Conservation (phyloP, 2,888 invertebrate genomes). For the Volucella bombylans region DNA sequence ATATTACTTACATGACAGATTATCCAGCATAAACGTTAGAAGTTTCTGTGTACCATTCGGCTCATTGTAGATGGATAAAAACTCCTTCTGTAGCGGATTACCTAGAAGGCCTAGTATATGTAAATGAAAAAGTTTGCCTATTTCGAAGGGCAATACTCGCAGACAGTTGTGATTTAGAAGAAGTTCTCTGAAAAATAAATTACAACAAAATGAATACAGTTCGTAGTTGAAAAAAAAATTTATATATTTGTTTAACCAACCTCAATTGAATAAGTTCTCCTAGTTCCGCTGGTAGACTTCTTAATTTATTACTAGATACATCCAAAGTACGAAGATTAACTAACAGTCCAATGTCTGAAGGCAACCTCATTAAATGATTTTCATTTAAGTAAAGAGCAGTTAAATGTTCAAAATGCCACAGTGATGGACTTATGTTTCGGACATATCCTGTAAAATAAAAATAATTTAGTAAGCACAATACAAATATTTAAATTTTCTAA, state of each 20-base stretch:
- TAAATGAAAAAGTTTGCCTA: constrained; percentile 98
- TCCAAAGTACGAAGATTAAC: constrained; percentile 93
- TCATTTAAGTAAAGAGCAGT: constrained; percentile 97
- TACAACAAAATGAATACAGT: constrained; percentile 29
- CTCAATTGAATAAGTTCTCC: constrained; percentile 97
- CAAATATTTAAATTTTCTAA: no score
- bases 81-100: constrained; percentile 96
- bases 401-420: constrained; percentile 95
- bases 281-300: constrained; percentile 96
- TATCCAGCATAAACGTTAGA: constrained; percentile 96
- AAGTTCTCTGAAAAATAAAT: constrained; percentile 88
- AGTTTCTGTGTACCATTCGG: constrained; percentile 97
- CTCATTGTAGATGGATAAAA: constrained; percentile 95
- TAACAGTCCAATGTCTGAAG: constrained; percentile 94
- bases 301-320: constrained; percentile 96
- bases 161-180: constrained; percentile 96
- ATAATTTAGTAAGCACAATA: no score
- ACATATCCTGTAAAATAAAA: constrained; percentile 89
- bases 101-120: constrained; percentile 95
- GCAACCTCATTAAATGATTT: constrained; percentile 95
- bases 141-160: constrained; percentile 96
- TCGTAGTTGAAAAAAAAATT: background rate
- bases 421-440: constrained; percentile 94
- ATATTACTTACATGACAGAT: constrained; percentile 91
- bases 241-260: constrained; percentile 82